Evolutionary conservation across 1,140 invertebrate species (phyloP).

Genomic region (Heliothis virescens): DNA sequence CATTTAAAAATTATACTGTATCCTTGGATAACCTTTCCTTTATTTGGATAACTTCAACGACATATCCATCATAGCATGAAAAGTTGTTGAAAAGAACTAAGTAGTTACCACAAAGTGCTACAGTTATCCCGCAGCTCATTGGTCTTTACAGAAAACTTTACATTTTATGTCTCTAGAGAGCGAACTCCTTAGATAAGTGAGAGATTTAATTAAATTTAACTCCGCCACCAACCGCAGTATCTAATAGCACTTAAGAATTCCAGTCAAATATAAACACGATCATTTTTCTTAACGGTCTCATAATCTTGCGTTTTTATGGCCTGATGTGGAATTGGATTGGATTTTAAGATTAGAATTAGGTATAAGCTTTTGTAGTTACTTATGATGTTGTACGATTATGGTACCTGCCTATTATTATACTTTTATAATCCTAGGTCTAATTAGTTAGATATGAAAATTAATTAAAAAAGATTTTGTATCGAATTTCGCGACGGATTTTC

Average conservation of each 20-base stretch:
- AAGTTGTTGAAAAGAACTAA: too few species aligned
- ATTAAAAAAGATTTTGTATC: too few species aligned
- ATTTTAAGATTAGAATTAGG: conserved; percentile 11
- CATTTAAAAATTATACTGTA: too few species aligned
- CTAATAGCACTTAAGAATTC: conserved; percentile 59
- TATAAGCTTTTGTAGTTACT: conserved; percentile 1
- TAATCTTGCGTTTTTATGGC: conserved; percentile 29
- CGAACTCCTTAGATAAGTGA: conserved; percentile 58
- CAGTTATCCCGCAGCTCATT: conserved; percentile 13
- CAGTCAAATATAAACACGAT: conserved; percentile 52
- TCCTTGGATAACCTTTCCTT: too few species aligned
- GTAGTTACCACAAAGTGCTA: too few species aligned
- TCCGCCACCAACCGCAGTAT: conserved; percentile 53
- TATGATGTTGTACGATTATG: background rate
- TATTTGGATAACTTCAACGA: too few species aligned
- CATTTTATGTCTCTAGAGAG: conserved; percentile 53
- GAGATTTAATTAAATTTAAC: conserved; percentile 69
- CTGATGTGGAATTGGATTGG: conserved; percentile 21
- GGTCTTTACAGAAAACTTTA: conserved; percentile 39
- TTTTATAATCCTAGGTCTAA: too few species aligned
- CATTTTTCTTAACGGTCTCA: conserved; percentile 48
- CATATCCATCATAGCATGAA: too few species aligned
- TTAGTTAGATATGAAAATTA: too few species aligned
- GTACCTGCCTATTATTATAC: too few species aligned
- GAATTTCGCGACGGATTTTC: too few species aligned